Evolutionary conservation across 2,888 invertebrate species (phyloP).

Genomic region (Gymnoscelis rufifasciata): DNA sequence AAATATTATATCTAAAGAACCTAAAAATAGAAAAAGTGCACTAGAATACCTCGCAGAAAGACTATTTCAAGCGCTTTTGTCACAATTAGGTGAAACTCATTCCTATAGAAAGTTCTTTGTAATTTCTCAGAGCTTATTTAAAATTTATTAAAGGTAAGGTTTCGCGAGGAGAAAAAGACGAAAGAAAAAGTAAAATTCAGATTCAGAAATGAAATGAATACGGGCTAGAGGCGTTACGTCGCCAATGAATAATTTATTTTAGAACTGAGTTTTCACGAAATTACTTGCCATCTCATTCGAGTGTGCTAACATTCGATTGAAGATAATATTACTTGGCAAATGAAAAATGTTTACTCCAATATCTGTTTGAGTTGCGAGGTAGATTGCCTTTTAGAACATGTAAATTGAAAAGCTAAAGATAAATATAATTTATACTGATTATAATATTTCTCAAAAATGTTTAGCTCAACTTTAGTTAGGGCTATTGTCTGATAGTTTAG

Average conservation of each 20-base stretch:
- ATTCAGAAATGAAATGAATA: constrained; percentile 79
- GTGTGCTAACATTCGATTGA: constrained; percentile 53
- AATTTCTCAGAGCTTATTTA: constrained; percentile 68
- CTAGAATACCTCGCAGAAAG: too few species aligned
- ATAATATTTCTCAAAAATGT: too few species aligned
- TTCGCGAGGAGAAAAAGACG: constrained; percentile 59
- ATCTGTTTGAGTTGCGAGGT: background rate
- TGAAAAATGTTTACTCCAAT: constrained; percentile 8
- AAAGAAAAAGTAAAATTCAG: constrained; percentile 71
- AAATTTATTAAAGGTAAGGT: constrained; percentile 73
- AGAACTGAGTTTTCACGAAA: constrained; percentile 73
- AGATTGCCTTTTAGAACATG: too few species aligned
- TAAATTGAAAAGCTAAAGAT: too few species aligned
- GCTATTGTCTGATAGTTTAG: too few species aligned
- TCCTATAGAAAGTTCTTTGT: constrained; percentile 45
- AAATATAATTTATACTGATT: too few species aligned
- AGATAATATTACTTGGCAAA: constrained; percentile 41
- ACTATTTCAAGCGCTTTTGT: constrained; percentile 12
- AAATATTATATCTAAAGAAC: too few species aligned
- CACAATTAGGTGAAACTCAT: constrained; percentile 32
- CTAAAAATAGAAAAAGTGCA: too few species aligned
- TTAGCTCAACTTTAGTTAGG: too few species aligned
- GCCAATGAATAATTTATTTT: constrained; percentile 78
- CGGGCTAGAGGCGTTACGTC: constrained; percentile 75
- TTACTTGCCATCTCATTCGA: constrained; percentile 73